Percentiles rank a stretch among this genome's conserved stretches.
phyloP scores from a whole-genome alignment of 2,888 invertebrate species.

The Ischnus inquisitorius region DNA sequence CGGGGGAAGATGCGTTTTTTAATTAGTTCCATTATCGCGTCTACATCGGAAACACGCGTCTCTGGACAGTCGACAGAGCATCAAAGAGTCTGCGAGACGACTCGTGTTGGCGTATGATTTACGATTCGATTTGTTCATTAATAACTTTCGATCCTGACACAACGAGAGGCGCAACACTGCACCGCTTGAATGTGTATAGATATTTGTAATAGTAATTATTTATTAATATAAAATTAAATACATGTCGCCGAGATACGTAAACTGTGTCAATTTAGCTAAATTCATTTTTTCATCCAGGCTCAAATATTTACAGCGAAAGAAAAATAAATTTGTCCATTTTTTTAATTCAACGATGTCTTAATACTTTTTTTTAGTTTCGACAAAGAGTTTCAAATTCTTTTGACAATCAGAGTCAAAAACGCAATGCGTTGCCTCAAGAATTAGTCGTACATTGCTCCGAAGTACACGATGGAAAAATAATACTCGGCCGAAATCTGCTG shows the following conservation, averaged over 20 bases:
- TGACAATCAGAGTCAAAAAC: neutral
- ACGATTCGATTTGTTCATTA: neutral
- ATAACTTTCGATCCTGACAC: constrained; percentile 14
- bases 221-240: no score
- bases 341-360: neutral
- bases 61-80: neutral
- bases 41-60: neutral
- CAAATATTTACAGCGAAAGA: no score
- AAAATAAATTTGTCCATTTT: neutral
- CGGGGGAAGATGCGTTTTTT: neutral
- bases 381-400: neutral
- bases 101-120: neutral
- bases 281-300: no score
- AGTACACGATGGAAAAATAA: constrained; percentile 48
- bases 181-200: no score
- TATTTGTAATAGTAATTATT: no score
- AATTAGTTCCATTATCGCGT: neutral
- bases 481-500: neutral
- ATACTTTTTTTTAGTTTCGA: constrained; percentile 13
- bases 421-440: constrained; percentile 34
- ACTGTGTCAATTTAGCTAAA: no score
- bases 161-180: neutral
- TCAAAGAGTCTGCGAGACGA: neutral
- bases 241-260: no score
- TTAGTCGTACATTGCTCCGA: neutral